Evolutionary conservation across 2,888 invertebrate species (phyloP), one percentile per base, ranked within the genome.

Genomic region (Cryptops parisi): DNA sequence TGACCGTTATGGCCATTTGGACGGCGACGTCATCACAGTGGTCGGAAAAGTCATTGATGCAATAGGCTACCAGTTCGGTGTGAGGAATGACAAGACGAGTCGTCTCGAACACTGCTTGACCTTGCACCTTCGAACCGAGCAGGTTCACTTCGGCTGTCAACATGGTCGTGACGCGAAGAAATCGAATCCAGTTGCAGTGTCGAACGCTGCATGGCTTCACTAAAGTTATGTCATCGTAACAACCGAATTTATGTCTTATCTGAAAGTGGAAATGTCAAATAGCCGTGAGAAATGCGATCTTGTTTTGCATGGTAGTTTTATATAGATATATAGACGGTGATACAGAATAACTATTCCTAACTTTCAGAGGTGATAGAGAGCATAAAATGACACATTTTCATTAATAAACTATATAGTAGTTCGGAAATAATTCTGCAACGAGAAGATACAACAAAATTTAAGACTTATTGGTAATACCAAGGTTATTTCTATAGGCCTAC

Each of bases 141-240:
- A 93, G 75, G 74, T 93, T 93, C 58, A 88, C 88, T 56, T 78
- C 76, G 21, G 71, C 71, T 57, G 69, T 82, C 69, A 86, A 84
- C 55, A 82, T 77, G 58, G 79, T 78, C 0, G 86, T 81, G 38
- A 83, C 81, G 53, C 84, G 76, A 40, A 93, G 74, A 70, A 93
- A 93, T 62, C 91, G 77, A 58, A 93, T 84, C 93, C 93, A 93
- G 72, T 93, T 93, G 60, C 91, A 91, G 66, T 90, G 88, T 40
- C 89, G 79, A 9, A 88, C 84, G 27, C 80, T 75, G 1, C 80
- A 78, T 19, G 33, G 24, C 52, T 81, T 81, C 22, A 78, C 77
- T 50, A 79, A 77, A 51, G 82, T 79, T 43, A 88, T 80, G 68
- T 88, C 86, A 66, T 93, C 91, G 69, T 88, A 88, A 62, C 90